Evolutionary conservation across 2,888 invertebrate species (phyloP).

Genomic region (Serripes groenlandicus): DNA sequence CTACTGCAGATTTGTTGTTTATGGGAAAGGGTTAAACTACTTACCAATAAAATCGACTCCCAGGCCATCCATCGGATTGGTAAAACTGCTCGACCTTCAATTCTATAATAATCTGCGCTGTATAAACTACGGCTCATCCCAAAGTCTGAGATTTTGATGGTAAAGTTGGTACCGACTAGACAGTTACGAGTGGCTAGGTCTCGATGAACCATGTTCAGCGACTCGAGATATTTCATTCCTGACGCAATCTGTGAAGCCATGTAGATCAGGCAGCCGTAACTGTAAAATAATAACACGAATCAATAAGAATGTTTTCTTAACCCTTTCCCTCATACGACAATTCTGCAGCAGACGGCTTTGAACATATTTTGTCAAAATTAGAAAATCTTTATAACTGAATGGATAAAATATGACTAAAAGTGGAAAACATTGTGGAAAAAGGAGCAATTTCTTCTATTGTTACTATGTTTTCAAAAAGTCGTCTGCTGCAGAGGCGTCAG

Average conservation of each 20-base stretch:
- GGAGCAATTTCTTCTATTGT: no score
- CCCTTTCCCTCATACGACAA: not conserved
- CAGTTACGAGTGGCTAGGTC: conserved; percentile 96
- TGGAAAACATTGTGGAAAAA: no score
- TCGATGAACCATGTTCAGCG: conserved; percentile 95
- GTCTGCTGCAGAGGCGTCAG: no score
- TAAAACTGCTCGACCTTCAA: conserved; percentile 92
- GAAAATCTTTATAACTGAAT: no score
- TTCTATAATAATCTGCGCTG: conserved; percentile 92
- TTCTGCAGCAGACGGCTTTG: no score
- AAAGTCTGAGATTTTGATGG: conserved; percentile 87
- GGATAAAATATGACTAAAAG: no score
- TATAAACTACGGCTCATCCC: conserved; percentile 86
- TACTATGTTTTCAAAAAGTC: no score
- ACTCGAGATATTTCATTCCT: conserved; percentile 96
- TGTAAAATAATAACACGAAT: conserved; percentile 87
- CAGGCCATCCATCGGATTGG: conserved; percentile 97
- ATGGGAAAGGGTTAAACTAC: conserved; percentile 16
- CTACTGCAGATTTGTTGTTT: not conserved
- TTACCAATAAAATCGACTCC: conserved; percentile 91
- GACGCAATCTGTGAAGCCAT: conserved; percentile 95
- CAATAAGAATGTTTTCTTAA: not conserved
- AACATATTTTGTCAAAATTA: no score
- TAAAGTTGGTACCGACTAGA: conserved; percentile 93
- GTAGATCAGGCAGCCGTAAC: conserved; percentile 93